Evolutionary conservation across 2,113 vertebrate genomes (phyloP), one percentile per base, ranked within the genome.

Genomic region (Neotoma lepida): DNA sequence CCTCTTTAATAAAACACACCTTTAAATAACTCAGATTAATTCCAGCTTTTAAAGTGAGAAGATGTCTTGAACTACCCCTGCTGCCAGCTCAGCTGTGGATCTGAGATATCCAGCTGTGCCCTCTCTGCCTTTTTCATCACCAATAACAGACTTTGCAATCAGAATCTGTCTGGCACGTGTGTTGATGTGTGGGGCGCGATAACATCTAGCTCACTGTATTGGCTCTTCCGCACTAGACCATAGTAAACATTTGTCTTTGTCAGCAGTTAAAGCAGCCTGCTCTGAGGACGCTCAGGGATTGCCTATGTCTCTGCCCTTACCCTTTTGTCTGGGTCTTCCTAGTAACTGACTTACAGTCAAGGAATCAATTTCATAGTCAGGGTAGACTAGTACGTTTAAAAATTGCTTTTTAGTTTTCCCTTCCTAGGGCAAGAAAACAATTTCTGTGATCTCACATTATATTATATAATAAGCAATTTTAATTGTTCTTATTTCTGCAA

Each of bases 151-250:
- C 93, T 94, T 89, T 70, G 90, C 70, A 95, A 73, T 94, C 95
- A 96, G 95, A 96, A 54, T 90, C 95, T 96, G 97, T 97, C 97
- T 97, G 97, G 95, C 96, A 96, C 86, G 51, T 95, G 94, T 91
- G 94, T 41, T 68, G 96, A 97, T 96, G 97, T 97, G 96, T 95
- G 96, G 96, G 97, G 96, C 2, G 9, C 86, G 96, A 92, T 88
- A 92, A 49, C 91, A 77, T 95, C 94, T 92, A 33, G 87, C 73
- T 87, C 89, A 49, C 91, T 66, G 90, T 82, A 85, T 64, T 89
- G 95, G 87, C 89, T 96, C 78, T 86, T 94, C 68, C 2, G 80
- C 30, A 74, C 93, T 92, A 95, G 95, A 92, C 95, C 90, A 66
- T 39, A 89, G 94, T 76, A 91, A 95, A 89, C 94, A 51, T 93